These are phyloP conservation scores for Chrysemys picta DNA, from an alignment of 2,113 vertebrate species.

Conservation along the genomic window DNA sequence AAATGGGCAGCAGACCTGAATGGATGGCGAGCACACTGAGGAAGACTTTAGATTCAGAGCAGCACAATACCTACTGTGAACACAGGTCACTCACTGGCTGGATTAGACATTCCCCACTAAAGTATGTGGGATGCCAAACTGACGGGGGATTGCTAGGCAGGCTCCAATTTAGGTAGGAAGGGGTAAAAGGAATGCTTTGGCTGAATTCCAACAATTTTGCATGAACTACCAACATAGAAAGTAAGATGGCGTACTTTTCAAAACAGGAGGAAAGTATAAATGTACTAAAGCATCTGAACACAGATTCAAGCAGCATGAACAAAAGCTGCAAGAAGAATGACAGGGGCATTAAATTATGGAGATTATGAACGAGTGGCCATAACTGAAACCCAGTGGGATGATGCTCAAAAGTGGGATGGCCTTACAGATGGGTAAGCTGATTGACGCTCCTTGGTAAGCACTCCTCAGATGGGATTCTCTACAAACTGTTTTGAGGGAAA, in stretches of 20 bases:
- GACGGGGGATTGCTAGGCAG: background rate
- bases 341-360: background rate
- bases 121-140: background rate
- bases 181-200: background rate
- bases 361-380: background rate
- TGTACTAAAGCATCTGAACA: background rate
- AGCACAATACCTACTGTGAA: background rate
- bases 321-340: background rate
- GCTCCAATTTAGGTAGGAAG: background rate
- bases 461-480: background rate
- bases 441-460: background rate
- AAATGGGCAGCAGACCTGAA: background rate
- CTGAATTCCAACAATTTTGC: background rate
- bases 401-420: background rate
- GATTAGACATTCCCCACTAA: background rate
- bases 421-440: background rate
- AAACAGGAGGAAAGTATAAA: background rate
- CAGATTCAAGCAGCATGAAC: background rate
- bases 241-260: background rate
- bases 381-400: background rate
- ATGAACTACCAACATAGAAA: background rate
- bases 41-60: rapidly evolving
- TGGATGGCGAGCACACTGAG: background rate
- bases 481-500: background rate
- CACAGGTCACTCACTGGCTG: background rate